Conservation (phyloP, 2,797 vertebrate species). For the Heliangelus exortis region DNA sequence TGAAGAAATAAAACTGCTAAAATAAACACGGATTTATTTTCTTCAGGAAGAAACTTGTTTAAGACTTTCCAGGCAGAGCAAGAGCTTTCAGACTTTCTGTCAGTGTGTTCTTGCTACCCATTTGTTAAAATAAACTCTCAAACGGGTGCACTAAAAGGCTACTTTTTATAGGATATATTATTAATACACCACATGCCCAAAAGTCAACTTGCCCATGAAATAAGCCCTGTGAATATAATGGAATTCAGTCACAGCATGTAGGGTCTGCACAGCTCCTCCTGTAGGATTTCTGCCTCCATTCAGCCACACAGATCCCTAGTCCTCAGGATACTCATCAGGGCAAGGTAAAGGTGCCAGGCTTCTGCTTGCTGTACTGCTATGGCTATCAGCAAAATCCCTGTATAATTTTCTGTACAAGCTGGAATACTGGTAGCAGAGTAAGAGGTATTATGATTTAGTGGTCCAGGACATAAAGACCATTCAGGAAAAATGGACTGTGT, state of each 20-base stretch:
- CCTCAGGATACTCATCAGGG: not conserved
- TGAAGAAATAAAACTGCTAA: conserved; percentile 38
- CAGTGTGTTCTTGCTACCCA: not conserved
- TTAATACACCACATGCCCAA: not conserved
- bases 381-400: not conserved
- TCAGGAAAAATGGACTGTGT: not conserved
- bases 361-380: not conserved
- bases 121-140: conserved; percentile 34
- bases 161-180: conserved; percentile 6
- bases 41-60: conserved; percentile 39
- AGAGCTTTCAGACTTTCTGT: conserved; percentile 16
- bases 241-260: not conserved
- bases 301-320: not conserved
- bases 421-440: not conserved
- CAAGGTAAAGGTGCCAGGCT: not conserved
- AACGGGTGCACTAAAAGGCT: not conserved
- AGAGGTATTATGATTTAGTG: not conserved
- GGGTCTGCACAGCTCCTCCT: not conserved
- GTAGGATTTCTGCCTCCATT: not conserved
- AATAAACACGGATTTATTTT: conserved; percentile 37
- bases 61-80: conserved; percentile 12
- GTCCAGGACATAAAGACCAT: not conserved
- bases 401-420: not conserved
- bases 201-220: not conserved
- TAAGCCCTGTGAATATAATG: not conserved